phyloP scores from a whole-genome alignment of 2,888 invertebrate genomes.

The Meiosimyza decipiens region DNA sequence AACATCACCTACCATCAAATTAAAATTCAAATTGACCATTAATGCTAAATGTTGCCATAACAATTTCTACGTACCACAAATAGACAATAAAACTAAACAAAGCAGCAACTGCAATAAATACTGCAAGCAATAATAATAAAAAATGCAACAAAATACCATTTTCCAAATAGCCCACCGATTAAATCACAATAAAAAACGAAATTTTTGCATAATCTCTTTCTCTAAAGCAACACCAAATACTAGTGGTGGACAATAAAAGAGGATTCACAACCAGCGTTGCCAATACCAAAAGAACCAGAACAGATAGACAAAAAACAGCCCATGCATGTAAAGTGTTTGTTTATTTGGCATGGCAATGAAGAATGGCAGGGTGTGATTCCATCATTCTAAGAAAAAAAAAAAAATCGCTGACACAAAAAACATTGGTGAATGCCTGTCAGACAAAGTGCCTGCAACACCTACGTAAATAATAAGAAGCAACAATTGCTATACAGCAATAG shows the following conservation, averaged over 20 bases:
- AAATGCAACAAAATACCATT: slow-evolving; percentile 6
- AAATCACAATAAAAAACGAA: slow-evolving; percentile 26
- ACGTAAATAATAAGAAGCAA: slow-evolving; percentile 25
- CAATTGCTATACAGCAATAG: not conserved
- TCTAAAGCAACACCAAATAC: not conserved
- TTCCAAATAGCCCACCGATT: slow-evolving; percentile 15
- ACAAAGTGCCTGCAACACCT: slow-evolving; percentile 7
- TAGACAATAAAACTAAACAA: too few relatives aligned
- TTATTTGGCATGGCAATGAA: slow-evolving; percentile 16
- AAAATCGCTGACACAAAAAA: not conserved
- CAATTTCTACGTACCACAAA: too few relatives aligned
- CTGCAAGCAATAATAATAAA: not conserved
- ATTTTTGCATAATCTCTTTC: slow-evolving; percentile 25
- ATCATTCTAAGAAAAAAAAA: slow-evolving; percentile 30
- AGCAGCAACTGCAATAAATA: slow-evolving; percentile 5
- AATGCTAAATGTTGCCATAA: not conserved
- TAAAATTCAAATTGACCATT: slow-evolving; percentile 17
- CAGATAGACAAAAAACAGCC: not conserved
- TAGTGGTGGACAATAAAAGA: not conserved
- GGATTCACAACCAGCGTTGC: not conserved
- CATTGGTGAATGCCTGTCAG: slow-evolving; percentile 1
- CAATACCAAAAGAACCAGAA: slow-evolving; percentile 8
- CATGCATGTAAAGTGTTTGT: not conserved
- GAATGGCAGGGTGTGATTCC: slow-evolving; percentile 29
- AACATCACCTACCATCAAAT: not conserved